phyloP scores from a whole-genome alignment of 2,797 vertebrate species.

The Pangasius macronema region DNA sequence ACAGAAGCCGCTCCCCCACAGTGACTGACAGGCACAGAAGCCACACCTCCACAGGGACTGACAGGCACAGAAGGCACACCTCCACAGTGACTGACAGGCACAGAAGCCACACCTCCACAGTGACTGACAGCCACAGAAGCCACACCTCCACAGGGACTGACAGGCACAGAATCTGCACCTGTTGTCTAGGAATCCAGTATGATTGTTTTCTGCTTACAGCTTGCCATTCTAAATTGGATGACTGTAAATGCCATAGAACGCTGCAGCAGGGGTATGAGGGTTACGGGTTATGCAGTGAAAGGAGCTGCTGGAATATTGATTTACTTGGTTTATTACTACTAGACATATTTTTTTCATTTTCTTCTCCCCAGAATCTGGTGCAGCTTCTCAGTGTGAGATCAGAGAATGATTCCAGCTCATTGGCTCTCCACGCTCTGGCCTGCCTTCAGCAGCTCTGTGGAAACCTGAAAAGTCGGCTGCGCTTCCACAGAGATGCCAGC shows the following conservation, averaged over 20 bases:
- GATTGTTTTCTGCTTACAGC: background rate
- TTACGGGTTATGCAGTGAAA: background rate
- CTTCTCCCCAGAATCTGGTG: slow-evolving; percentile 80
- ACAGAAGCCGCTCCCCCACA: background rate
- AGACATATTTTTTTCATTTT: background rate
- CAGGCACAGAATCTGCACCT: background rate
- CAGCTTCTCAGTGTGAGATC: slow-evolving; percentile 81
- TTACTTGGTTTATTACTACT: background rate
- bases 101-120: background rate
- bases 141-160: background rate
- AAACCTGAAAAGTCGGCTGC: slow-evolving; percentile 83
- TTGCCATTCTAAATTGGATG: background rate
- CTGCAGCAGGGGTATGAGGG: background rate
- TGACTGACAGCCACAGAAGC: background rate
- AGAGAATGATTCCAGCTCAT: slow-evolving; percentile 76
- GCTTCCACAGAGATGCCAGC: slow-evolving; percentile 90
- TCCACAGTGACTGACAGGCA: background rate
- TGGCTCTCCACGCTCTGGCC: slow-evolving; percentile 82
- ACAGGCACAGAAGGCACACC: background rate
- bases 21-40: background rate
- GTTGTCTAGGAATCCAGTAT: background rate
- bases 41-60: background rate
- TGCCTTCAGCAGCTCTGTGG: slow-evolving; percentile 88
- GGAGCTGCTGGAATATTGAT: background rate
- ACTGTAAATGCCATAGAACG: background rate